These are phyloP conservation scores for Eublepharis macularius DNA, from an alignment of 2,113 vertebrate species.

Conservation along the genomic window DNA sequence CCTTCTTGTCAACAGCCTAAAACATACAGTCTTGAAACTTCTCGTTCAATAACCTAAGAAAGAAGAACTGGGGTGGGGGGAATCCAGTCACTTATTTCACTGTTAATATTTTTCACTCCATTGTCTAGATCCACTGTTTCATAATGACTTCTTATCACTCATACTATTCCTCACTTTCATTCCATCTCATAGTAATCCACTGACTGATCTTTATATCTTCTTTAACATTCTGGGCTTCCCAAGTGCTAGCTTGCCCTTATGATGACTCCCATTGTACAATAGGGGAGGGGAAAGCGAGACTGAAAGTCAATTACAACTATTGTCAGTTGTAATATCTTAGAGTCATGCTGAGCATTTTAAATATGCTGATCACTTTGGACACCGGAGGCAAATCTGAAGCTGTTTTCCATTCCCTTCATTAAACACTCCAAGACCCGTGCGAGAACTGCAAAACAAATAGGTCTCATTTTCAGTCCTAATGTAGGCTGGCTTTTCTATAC, in stretches of 20 bases:
- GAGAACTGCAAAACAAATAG: conserved; percentile 73
- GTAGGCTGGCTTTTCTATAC: conserved; percentile 61
- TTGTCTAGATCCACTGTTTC: conserved; percentile 28
- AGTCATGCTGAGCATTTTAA: conserved; percentile 87
- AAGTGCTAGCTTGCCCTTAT: conserved; percentile 24
- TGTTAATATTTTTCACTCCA: conserved; percentile 44
- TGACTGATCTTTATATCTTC: conserved; percentile 9
- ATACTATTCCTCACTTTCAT: conserved; percentile 41
- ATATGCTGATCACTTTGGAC: conserved; percentile 81
- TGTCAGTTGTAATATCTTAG: conserved; percentile 79
- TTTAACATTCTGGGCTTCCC: conserved; percentile 29
- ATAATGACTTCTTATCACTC: conserved; percentile 16
- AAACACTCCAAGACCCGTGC: conserved; percentile 60
- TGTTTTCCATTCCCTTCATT: conserved; percentile 84
- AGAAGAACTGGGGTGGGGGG: conserved; percentile 49
- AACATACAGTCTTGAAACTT: conserved; percentile 60
- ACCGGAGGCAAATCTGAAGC: conserved; percentile 78
- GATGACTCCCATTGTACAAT: conserved; percentile 50
- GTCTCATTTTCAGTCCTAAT: conserved; percentile 69
- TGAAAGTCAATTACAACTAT: conserved; percentile 82
- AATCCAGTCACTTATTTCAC: conserved; percentile 51
- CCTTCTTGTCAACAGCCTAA: conserved; percentile 61
- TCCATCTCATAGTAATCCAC: fast-evolving
- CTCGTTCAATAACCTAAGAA: conserved; percentile 61
- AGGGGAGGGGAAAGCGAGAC: conserved; percentile 60